Conservation (phyloP, 2,888 invertebrate genomes). For the Brachypterus glaber region DNA sequence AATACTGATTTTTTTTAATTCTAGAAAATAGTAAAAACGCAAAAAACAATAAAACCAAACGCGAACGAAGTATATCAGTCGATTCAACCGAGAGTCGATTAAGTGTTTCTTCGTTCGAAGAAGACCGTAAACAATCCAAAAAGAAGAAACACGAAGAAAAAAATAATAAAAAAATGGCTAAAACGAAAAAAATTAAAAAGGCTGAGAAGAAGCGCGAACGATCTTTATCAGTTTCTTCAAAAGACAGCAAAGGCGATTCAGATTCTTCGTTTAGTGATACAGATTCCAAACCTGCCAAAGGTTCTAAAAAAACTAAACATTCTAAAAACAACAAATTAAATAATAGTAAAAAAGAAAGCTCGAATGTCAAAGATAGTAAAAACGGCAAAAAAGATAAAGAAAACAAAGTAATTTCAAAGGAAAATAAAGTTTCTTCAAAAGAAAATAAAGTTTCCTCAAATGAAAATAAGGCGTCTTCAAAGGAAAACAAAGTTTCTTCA, state of each 20-base stretch:
- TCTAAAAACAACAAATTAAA: conserved; percentile 9
- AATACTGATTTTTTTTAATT: too few species aligned
- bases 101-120: neutral
- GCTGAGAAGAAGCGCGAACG: conserved; percentile 4
- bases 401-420: conserved; percentile 13
- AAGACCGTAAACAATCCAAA: neutral
- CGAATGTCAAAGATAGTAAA: conserved; percentile 10
- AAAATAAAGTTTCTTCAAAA: conserved; percentile 12
- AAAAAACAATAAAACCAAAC: too few species aligned
- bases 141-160: neutral
- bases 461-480: conserved; percentile 13
- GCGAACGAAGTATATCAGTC: too few species aligned
- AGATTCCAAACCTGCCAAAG: conserved; percentile 13
- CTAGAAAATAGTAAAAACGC: too few species aligned
- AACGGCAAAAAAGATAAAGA: conserved; percentile 8
- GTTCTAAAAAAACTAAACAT: conserved; percentile 13
- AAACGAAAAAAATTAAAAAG: conserved; percentile 3
- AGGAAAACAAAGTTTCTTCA: too few species aligned
- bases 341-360: conserved; percentile 13
- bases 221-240: conserved; percentile 7
- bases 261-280: conserved; percentile 17
- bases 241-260: conserved; percentile 14
- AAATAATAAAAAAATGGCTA: neutral
- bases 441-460: conserved; percentile 18
- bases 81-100: too few species aligned